These are phyloP conservation scores for Trachops cirrhosus DNA, from an alignment of 2,797 vertebrate species.

Conservation along the genomic window DNA sequence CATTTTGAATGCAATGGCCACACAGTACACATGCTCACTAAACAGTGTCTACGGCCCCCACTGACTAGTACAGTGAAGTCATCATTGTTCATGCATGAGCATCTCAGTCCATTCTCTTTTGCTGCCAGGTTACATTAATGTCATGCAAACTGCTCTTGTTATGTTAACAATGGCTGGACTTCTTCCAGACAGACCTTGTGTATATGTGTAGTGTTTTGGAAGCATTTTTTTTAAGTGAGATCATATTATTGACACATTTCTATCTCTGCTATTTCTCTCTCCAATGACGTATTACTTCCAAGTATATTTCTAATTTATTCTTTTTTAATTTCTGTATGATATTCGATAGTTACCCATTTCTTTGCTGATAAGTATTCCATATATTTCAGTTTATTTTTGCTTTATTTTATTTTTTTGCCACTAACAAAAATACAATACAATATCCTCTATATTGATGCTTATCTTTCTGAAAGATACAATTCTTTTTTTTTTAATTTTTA, in stretches of 20 bases:
- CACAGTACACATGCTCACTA: background rate
- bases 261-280: background rate
- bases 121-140: background rate
- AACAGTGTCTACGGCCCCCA: background rate
- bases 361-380: background rate
- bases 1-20: too few relatives aligned
- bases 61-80: background rate
- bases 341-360: background rate
- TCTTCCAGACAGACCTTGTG: background rate
- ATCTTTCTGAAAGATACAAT: background rate
- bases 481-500: too few relatives aligned
- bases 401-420: background rate
- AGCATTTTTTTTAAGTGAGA: background rate
- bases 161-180: too few relatives aligned
- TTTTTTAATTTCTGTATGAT: background rate
- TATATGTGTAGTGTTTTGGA: background rate
- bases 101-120: background rate
- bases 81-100: background rate
- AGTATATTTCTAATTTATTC: background rate
- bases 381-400: background rate
- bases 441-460: background rate
- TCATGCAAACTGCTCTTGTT: background rate
- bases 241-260: background rate
- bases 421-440: background rate
- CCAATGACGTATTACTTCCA: background rate